These are phyloP conservation scores for Cephus rjabovi DNA, from an alignment of 2,888 invertebrate species.

Conservation along the genomic window DNA sequence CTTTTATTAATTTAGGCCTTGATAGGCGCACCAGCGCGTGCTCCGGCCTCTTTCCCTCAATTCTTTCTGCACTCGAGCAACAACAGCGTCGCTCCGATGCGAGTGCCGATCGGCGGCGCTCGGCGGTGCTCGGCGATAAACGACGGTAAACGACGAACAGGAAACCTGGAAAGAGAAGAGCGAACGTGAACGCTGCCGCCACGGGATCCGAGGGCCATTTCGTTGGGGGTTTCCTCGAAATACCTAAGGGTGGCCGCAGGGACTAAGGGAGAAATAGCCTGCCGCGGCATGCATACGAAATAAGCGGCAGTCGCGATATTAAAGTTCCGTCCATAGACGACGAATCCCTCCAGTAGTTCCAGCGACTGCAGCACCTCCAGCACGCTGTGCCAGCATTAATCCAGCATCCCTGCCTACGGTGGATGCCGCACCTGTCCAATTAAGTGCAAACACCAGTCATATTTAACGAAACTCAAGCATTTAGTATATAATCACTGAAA, in stretches of 20 bases:
- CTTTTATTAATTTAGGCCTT: constrained; percentile 51
- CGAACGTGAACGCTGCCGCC: too few species aligned
- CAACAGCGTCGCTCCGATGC: constrained; percentile 6
- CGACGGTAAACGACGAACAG: constrained; percentile 16
- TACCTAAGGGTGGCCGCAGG: constrained; percentile 22
- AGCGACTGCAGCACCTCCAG: too few species aligned
- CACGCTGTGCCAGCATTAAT: too few species aligned
- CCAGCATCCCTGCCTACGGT: not conserved
- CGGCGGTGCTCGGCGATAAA: constrained; percentile 19
- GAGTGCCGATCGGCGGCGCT: constrained; percentile 18
- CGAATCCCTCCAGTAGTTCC: constrained; percentile 34
- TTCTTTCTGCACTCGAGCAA: constrained; percentile 9
- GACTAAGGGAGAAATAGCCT: constrained; percentile 28
- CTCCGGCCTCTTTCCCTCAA: too few species aligned
- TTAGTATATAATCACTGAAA: too few species aligned
- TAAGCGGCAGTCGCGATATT: constrained; percentile 47
- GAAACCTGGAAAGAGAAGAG: too few species aligned
- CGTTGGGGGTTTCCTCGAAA: constrained; percentile 19
- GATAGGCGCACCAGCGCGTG: too few species aligned
- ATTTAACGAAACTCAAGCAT: too few species aligned
- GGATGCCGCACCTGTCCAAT: constrained; percentile 19
- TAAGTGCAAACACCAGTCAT: constrained; percentile 20
- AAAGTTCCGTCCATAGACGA: constrained; percentile 40
- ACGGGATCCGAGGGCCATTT: not conserved
- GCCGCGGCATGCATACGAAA: constrained; percentile 49